Conservation (phyloP, 1,140 invertebrate species). For the Venustaconcha ellipsiformis region DNA sequence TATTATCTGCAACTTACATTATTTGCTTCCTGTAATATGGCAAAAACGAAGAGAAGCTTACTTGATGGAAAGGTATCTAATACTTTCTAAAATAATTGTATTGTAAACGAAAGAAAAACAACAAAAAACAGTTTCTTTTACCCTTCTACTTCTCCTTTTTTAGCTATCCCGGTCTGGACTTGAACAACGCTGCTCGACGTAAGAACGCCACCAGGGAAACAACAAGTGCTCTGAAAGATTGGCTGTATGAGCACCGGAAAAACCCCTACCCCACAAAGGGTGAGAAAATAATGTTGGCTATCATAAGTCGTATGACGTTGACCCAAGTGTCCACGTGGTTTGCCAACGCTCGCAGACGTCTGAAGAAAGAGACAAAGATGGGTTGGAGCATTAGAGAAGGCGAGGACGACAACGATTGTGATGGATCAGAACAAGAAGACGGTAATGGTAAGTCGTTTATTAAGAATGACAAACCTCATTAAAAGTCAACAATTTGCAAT, state of each 20-base stretch:
- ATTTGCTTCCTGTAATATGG: too few relatives aligned
- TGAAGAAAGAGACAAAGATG: constrained; percentile 87
- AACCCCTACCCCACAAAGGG: constrained; percentile 99
- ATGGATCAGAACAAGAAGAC: constrained; percentile 37
- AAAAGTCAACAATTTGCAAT: constrained; percentile 1
- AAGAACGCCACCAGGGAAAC: constrained; percentile 97
- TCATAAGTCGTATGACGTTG: constrained; percentile 98
- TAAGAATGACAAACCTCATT: background rate
- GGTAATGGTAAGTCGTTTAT: constrained; percentile 15
- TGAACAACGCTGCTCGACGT: constrained; percentile 87
- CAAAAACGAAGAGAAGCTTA: too few relatives aligned
- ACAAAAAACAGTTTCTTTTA: too few relatives aligned
- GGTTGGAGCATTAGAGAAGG: constrained; percentile 40
- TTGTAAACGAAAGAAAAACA: too few relatives aligned
- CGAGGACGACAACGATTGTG: constrained; percentile 41
- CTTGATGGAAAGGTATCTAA: too few relatives aligned
- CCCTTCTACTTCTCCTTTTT: too few relatives aligned
- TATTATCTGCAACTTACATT: too few relatives aligned
- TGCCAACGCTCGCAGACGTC: constrained; percentile 61
- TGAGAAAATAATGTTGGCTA: constrained; percentile 98
- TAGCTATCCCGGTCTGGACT: constrained; percentile 92
- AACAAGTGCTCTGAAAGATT: constrained; percentile 93
- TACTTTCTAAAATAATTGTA: too few relatives aligned
- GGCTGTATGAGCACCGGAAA: constrained; percentile 98
- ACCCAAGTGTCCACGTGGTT: constrained; percentile 78